Evolutionary conservation across 2,888 invertebrate species (phyloP).

Genomic region (Eledona agricola): DNA sequence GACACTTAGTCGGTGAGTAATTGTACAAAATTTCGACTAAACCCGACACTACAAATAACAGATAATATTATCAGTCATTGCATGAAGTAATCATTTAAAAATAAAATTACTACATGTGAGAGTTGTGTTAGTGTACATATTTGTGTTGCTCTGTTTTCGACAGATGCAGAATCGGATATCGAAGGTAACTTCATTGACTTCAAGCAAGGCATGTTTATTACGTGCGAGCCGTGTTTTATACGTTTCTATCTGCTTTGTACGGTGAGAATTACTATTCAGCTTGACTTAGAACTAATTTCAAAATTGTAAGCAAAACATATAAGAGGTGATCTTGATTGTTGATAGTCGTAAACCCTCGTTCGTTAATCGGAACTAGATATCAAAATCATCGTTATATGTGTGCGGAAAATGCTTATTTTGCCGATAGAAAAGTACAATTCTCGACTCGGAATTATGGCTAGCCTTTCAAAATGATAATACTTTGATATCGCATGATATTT

Average conservation of each 20-base stretch:
- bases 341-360: no score
- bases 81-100: constrained; percentile 4
- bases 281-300: no score
- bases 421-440: no score
- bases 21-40: constrained; percentile 2
- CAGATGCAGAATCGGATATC: constrained; percentile 62
- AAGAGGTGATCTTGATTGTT: no score
- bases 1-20: constrained; percentile 79
- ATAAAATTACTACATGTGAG: not conserved
- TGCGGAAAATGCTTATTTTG: no score
- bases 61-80: constrained; percentile 1
- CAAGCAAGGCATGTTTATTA: constrained; percentile 27
- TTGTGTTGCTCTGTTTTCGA: constrained; percentile 53
- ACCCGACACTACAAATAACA: not conserved
- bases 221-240: not conserved
- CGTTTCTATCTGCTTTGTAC: constrained; percentile 1
- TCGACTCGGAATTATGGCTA: no score
- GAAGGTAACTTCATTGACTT: constrained; percentile 59
- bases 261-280: not conserved
- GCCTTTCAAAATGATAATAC: no score
- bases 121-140: constrained; percentile 50
- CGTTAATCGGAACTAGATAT: no score
- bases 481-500: no score
- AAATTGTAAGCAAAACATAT: no score
- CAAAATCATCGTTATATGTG: no score